phyloP scores from a whole-genome alignment of 2,888 invertebrate genomes.

The Pasiphila rectangulata region DNA sequence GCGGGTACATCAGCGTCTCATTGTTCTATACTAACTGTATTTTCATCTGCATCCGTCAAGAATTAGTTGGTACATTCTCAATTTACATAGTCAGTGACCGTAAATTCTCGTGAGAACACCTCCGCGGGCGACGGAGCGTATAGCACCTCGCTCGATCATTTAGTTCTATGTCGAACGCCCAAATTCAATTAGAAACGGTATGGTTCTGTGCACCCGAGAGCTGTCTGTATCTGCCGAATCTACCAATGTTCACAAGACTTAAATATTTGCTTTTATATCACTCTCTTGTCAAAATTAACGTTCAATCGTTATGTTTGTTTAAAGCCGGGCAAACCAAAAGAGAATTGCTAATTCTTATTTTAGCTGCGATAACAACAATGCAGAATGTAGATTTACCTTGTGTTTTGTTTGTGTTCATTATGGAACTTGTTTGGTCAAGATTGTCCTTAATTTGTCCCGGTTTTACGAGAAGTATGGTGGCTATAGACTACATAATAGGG shows the following conservation, averaged over 20 bases:
- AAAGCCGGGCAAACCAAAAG: background rate
- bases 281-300: constrained; percentile 5
- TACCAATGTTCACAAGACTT: constrained; percentile 1
- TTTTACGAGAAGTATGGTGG: constrained; percentile 24
- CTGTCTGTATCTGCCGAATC: constrained; percentile 10
- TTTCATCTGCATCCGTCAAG: constrained; percentile 47
- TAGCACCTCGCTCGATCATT: constrained; percentile 46
- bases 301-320: constrained; percentile 7
- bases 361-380: background rate
- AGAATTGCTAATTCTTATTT: background rate
- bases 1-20: constrained; percentile 35
- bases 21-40: constrained; percentile 55
- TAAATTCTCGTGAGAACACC: constrained; percentile 77
- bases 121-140: constrained; percentile 54
- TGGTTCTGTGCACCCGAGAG: constrained; percentile 33
- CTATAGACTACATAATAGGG: constrained; percentile 35
- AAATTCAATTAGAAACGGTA: constrained; percentile 68
- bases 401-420: constrained; percentile 1
- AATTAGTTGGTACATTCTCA: constrained; percentile 62
- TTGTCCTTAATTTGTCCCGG: constrained; percentile 11
- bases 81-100: constrained; percentile 78
- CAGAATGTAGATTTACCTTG: no score
- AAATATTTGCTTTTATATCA: constrained; percentile 9
- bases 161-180: constrained; percentile 53
- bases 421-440: constrained; percentile 5